A percentile compares a stretch with the other conserved stretches of the same genome.
Conservation (phyloP, 2,113 vertebrate genomes). For the Chaetodon trifascialis region DNA sequence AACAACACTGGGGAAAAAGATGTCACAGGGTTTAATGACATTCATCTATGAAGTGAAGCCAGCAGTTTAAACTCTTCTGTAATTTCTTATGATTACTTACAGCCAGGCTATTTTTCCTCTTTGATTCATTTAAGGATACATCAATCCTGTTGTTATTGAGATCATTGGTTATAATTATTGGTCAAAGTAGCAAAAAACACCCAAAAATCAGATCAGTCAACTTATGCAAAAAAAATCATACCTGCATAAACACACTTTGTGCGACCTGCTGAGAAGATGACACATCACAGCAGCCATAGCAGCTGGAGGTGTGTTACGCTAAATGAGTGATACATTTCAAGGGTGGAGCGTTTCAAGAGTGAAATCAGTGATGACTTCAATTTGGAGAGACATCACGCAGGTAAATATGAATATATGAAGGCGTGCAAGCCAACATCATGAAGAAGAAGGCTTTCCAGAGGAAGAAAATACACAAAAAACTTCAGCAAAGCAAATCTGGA, state of each 20-base stretch:
- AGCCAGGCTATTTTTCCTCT: too few relatives aligned
- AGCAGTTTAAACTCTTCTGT: too few relatives aligned
- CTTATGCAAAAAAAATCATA: neutral
- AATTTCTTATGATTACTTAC: too few relatives aligned
- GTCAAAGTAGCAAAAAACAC: neutral
- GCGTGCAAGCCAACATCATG: neutral
- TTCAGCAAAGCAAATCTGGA: too few relatives aligned
- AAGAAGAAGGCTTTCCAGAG: neutral
- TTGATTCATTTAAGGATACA: neutral
- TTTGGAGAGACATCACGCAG: neutral
- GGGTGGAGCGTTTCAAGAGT: neutral
- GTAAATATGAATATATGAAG: too few relatives aligned
- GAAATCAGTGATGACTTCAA: neutral
- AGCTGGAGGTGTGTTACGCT: neutral
- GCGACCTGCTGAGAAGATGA: neutral
- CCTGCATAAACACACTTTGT: neutral
- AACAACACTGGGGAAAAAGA: neutral
- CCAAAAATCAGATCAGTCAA: neutral
- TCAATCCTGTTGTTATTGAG: neutral
- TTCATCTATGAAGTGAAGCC: neutral
- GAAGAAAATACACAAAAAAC: neutral
- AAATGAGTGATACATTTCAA: neutral
- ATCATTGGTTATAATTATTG: neutral
- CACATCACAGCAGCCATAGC: too few relatives aligned
- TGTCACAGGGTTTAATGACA: neutral